Conservation (phyloP, 35 echinoderm and acorn worm genomes). For the Ophioderma brevispina region DNA sequence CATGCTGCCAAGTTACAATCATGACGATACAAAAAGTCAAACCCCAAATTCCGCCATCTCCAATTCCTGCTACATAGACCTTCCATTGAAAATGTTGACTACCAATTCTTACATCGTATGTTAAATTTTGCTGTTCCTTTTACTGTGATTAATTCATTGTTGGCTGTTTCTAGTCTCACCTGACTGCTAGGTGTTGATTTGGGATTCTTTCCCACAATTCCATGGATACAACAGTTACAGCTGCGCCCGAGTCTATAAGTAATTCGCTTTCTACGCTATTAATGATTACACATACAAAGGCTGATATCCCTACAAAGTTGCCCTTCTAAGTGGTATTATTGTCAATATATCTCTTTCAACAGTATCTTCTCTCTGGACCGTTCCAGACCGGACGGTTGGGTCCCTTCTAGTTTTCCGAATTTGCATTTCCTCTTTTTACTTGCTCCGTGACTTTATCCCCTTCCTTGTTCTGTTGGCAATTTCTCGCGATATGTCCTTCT, state of each 20-base stretch:
- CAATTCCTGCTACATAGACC: constrained; percentile 43
- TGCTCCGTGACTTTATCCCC: not conserved
- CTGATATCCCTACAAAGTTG: not conserved
- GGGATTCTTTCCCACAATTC: not conserved
- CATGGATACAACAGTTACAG: not conserved
- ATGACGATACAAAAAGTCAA: constrained; percentile 60
- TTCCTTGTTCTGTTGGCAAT: not conserved
- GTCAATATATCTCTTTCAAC: not conserved
- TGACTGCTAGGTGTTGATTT: not conserved
- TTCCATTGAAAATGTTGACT: constrained; percentile 14
- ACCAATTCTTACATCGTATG: not conserved
- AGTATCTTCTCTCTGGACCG: not conserved
- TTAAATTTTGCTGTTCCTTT: not conserved
- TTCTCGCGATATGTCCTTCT: not conserved
- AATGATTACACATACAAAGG: not conserved
- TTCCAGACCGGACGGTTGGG: constrained; percentile 17
- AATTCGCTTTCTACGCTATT: constrained; percentile 10
- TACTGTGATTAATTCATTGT: not conserved
- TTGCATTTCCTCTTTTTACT: not conserved
- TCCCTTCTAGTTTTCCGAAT: constrained; percentile 45
- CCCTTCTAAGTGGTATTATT: not conserved
- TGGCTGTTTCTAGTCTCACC: not conserved
- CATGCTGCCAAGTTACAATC: constrained; percentile 46
- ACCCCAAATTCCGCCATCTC: constrained; percentile 41
- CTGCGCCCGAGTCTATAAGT: not conserved